Percentiles rank a stretch among this genome's conserved stretches.
phyloP scores from a whole-genome alignment of 2,797 vertebrate species.

The Ammospiza maritima region DNA sequence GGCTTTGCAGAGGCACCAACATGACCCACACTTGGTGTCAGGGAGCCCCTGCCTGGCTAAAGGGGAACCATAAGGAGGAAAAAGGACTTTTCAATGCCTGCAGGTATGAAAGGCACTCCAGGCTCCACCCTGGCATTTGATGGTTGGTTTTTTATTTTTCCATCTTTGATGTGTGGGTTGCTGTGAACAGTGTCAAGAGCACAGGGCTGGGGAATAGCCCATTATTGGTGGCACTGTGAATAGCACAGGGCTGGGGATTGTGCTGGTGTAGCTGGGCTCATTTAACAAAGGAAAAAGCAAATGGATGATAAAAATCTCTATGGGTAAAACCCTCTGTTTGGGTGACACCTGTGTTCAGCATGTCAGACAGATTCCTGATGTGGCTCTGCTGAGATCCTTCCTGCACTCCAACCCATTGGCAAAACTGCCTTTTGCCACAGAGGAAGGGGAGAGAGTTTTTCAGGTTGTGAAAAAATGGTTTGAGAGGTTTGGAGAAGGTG shows the following conservation, averaged over 20 bases:
- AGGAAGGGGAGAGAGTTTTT: not conserved
- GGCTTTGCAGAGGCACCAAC: not conserved
- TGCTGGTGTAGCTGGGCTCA: not conserved
- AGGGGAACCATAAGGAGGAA: not conserved
- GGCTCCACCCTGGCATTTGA: not conserved
- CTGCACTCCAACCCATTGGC: not conserved
- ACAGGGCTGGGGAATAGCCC: not conserved
- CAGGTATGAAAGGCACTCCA: not conserved
- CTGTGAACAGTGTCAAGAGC: not conserved
- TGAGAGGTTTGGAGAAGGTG: not conserved
- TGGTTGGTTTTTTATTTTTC: not conserved
- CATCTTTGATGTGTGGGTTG: not conserved
- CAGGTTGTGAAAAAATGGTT: not conserved
- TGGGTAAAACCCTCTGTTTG: not conserved
- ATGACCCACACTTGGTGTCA: fast-evolving
- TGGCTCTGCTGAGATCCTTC: not conserved
- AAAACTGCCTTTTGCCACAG: not conserved
- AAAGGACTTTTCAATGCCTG: not conserved
- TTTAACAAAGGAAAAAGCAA: not conserved
- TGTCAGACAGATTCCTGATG: not conserved
- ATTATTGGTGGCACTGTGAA: not conserved
- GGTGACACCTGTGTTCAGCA: not conserved
- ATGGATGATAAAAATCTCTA: not conserved
- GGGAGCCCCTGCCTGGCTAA: fast-evolving
- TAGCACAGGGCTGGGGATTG: not conserved